Evolutionary conservation across 1,140 invertebrate genomes (phyloP), one percentile per base, ranked within the genome.

Genomic region (Cydia amplana): DNA sequence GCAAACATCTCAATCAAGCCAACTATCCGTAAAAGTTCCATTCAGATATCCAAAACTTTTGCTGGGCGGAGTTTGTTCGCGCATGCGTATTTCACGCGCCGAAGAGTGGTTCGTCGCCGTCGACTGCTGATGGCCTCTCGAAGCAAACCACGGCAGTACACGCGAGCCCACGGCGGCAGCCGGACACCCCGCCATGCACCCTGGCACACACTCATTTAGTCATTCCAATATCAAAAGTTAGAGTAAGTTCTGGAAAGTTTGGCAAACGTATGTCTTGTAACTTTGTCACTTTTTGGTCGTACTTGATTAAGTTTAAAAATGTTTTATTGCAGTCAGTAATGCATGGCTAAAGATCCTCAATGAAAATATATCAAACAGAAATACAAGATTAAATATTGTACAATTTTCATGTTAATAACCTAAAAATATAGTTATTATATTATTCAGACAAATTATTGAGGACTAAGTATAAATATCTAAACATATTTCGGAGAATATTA

Each of bases 101-200:
- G 86, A 90, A 91, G 88, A 91, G 74, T 76, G 90, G 87, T 83
- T 83, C 87, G 72, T 84, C 85, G 81, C 78, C 82, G 82, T 73
- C 80, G 81, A 81, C 83, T 73, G 77, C 73, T 74, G 83, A 78
- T 80, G 80, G 55, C 70, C 78, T 32, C 16, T 70, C 28, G 23
- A 20, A 36, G 55, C 51, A 20, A 23, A 60, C 40, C 70, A 49
- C 40, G 85, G 82, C 85, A 91, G 90, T 92, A 75, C 80, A 81
- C 88, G 86, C 90, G 89, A 76, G 77, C 73, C 75, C 84, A 76
- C 80, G 75, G 85, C 78, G 74, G 64, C 46, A 85, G 76, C 78
- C 87, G 88, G 87, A 87, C 90, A 87, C 84, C 80, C 73, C 83
- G 83, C 73, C 77, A 85, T 88, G 89, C 86, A 84, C 75, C 55